These are phyloP conservation scores for Trinectes maculatus DNA, from an alignment of 2,113 vertebrate genomes.

Conservation along the genomic window DNA sequence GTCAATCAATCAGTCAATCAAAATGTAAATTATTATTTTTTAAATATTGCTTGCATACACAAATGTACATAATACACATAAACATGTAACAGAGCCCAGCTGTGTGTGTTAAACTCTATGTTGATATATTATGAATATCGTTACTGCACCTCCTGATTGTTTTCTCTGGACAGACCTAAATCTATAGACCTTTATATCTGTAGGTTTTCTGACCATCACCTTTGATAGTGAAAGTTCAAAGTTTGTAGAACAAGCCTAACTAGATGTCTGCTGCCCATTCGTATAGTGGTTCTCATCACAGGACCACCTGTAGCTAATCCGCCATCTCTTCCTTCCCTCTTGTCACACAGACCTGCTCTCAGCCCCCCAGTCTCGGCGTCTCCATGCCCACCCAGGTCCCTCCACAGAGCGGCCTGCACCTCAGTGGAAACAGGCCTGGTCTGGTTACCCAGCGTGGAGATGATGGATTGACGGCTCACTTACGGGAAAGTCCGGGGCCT, in stretches of 20 bases:
- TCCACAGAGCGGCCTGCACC: slow-evolving; percentile 31
- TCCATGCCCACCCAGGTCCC: slow-evolving; percentile 58
- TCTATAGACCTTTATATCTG: too few relatives aligned
- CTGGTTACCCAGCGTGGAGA: slow-evolving; percentile 71
- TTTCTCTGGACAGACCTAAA: background rate
- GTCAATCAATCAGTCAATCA: too few relatives aligned
- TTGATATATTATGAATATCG: background rate
- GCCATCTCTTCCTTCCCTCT: background rate
- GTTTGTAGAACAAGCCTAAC: too few relatives aligned
- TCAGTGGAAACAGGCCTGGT: slow-evolving; percentile 71
- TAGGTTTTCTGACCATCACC: too few relatives aligned
- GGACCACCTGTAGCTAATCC: slow-evolving; percentile 2
- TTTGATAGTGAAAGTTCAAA: too few relatives aligned
- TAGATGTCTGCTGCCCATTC: background rate
- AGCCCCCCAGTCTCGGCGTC: background rate
- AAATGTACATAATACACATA: too few relatives aligned
- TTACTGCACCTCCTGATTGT: background rate
- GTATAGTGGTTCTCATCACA: slow-evolving; percentile 4
- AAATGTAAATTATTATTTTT: too few relatives aligned
- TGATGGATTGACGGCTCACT: slow-evolving; percentile 80
- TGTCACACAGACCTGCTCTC: background rate
- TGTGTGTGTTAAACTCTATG: too few relatives aligned
- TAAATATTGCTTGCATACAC: too few relatives aligned
- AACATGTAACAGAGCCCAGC: too few relatives aligned
- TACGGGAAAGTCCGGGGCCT: slow-evolving; percentile 59